Percentiles rank a stretch among this genome's conserved stretches.
Evolutionary conservation across 37 sponge, comb jelly and placozoan genomes (phyloP).

Genomic region (Theonella swinhoei): DNA sequence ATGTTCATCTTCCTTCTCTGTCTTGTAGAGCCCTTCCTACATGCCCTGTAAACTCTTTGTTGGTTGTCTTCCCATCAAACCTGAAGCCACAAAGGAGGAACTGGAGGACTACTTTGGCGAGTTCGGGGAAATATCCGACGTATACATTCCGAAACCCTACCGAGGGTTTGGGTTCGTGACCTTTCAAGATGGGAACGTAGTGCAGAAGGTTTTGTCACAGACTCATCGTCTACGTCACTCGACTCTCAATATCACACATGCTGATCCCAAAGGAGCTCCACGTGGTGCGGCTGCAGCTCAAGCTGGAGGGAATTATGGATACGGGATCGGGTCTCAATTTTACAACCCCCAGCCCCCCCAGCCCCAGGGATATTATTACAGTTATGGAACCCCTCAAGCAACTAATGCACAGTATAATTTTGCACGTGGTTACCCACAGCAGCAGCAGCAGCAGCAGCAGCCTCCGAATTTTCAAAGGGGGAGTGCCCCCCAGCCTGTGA

Average conservation of each 20-base stretch:
- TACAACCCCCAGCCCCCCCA: neutral
- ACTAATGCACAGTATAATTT: neutral
- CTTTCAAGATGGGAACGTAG: conserved; percentile 54
- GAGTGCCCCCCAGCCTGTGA: neutral
- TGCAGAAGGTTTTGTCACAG: conserved; percentile 44
- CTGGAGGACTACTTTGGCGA: conserved; percentile 62
- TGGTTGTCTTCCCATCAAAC: conserved; percentile 71
- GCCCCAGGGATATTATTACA: neutral
- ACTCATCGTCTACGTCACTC: conserved; percentile 56
- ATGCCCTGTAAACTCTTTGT: conserved; percentile 79
- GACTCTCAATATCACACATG: conserved; percentile 63
- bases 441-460: conserved; percentile 1
- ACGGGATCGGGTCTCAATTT: neutral
- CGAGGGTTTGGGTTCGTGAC: conserved; percentile 89
- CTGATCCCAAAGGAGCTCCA: conserved; percentile 64
- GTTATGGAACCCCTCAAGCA: neutral
- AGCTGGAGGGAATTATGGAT: neutral
- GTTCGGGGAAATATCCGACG: conserved; percentile 77
- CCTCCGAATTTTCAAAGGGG: neutral
- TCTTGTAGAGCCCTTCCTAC: conserved; percentile 54
- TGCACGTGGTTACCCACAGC: neutral
- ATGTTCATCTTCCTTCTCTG: no score
- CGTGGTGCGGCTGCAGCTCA: neutral
- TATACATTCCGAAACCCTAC: conserved; percentile 86
- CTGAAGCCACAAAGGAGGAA: conserved; percentile 50